A percentile compares a stretch with the other conserved stretches of the same genome.
These are phyloP conservation scores for Aleadryas rufinucha DNA, from an alignment of 2,113 vertebrate species.

Conservation along the genomic window DNA sequence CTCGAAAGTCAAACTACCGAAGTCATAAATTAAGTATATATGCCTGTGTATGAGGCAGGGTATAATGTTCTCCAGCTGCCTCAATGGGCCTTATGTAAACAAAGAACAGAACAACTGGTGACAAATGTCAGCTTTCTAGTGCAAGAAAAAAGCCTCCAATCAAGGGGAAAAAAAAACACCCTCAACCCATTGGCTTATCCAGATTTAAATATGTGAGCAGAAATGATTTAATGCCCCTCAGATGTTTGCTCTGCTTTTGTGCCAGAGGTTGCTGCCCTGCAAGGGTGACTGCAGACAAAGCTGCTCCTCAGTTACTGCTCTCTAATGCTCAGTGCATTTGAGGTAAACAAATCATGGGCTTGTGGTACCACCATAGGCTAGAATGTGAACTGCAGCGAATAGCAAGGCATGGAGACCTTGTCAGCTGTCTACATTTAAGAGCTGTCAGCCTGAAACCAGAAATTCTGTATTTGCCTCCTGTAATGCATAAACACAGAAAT, in stretches of 20 bases:
- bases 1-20: slow-evolving; percentile 3
- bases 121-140: neutral
- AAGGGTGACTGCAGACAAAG: neutral
- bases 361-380: neutral
- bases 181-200: neutral
- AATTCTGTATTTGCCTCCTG: neutral
- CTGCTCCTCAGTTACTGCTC: neutral
- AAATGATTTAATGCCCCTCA: neutral
- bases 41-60: neutral
- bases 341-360: neutral
- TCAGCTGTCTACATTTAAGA: neutral
- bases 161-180: neutral
- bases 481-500: neutral
- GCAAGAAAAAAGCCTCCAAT: neutral
- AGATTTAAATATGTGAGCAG: neutral
- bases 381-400: neutral
- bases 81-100: slow-evolving; percentile 16
- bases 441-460: neutral
- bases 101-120: slow-evolving; percentile 4
- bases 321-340: neutral
- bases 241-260: neutral
- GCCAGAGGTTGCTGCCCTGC: neutral
- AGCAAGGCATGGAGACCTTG: neutral
- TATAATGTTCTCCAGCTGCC: slow-evolving; percentile 2
- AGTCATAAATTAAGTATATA: slow-evolving; percentile 49